Evolutionary conservation across 2,888 invertebrate species (phyloP).

Genomic region (Leuctra nigra): DNA sequence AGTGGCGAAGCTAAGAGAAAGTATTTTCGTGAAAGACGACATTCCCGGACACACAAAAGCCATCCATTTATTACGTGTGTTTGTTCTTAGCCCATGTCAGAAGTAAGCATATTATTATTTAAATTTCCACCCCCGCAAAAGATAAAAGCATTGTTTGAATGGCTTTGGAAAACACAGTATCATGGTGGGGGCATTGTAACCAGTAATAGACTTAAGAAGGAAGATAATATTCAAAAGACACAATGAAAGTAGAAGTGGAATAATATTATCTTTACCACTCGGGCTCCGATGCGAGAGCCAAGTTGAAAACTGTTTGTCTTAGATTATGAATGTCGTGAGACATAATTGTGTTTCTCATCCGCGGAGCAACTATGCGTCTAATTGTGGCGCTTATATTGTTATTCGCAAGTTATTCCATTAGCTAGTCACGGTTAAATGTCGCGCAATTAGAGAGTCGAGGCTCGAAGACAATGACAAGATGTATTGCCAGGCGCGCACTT

Average conservation of each 20-base stretch:
- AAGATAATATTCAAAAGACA: constrained; percentile 10
- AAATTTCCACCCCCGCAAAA: too few species aligned
- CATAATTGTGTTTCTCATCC: constrained; percentile 1
- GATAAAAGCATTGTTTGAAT: neutral
- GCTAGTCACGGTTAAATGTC: too few species aligned
- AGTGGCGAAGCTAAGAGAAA: too few species aligned
- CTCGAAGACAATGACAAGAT: too few species aligned
- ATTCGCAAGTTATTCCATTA: constrained; percentile 8
- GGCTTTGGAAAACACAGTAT: neutral
- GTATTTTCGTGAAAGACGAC: too few species aligned
- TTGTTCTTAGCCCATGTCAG: too few species aligned
- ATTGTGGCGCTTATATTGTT: constrained; percentile 1
- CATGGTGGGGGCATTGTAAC: neutral
- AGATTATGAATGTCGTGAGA: constrained; percentile 7
- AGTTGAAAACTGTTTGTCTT: constrained; percentile 6
- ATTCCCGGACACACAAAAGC: too few species aligned
- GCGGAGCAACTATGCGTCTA: neutral
- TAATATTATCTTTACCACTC: constrained; percentile 9
- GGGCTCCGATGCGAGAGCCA: neutral
- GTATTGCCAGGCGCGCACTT: too few species aligned
- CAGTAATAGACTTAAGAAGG: neutral
- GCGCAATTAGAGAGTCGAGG: too few species aligned
- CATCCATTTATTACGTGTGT: too few species aligned
- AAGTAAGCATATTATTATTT: too few species aligned
- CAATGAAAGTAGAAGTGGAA: constrained; percentile 6